Evolutionary conservation across 2,113 vertebrate genomes (phyloP).

Genomic region (Probosciger aterrimus): DNA sequence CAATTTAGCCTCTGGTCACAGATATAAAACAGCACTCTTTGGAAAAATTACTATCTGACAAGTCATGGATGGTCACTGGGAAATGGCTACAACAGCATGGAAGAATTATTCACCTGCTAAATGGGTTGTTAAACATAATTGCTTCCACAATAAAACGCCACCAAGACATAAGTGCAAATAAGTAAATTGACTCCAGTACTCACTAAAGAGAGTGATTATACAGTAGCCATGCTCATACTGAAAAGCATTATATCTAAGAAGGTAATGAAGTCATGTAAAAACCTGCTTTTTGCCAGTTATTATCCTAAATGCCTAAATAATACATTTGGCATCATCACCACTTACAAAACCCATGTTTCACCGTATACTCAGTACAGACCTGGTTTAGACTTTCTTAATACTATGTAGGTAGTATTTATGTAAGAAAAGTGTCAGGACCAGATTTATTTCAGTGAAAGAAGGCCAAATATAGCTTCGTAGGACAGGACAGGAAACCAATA

Average conservation of each 20-base stretch:
- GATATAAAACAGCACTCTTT: not conserved
- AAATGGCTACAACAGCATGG: not conserved
- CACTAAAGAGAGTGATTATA: not conserved
- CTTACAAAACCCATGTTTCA: conserved; percentile 4
- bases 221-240: not conserved
- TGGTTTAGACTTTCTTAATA: not conserved
- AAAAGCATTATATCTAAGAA: not conserved
- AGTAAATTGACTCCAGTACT: not conserved
- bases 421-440: not conserved
- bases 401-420: not conserved
- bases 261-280: not conserved
- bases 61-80: not conserved
- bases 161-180: not conserved
- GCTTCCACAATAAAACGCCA: not conserved
- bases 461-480: not conserved
- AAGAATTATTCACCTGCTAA: conserved; percentile 4
- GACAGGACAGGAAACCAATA: not conserved
- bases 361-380: not conserved
- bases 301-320: not conserved
- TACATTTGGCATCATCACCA: not conserved
- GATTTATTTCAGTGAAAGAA: not conserved
- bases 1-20: not conserved
- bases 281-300: conserved; percentile 17
- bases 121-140: not conserved
- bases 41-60: not conserved